Conservation (phyloP, 1,140 invertebrate genomes). For the Anagrus nilaparvatae region DNA sequence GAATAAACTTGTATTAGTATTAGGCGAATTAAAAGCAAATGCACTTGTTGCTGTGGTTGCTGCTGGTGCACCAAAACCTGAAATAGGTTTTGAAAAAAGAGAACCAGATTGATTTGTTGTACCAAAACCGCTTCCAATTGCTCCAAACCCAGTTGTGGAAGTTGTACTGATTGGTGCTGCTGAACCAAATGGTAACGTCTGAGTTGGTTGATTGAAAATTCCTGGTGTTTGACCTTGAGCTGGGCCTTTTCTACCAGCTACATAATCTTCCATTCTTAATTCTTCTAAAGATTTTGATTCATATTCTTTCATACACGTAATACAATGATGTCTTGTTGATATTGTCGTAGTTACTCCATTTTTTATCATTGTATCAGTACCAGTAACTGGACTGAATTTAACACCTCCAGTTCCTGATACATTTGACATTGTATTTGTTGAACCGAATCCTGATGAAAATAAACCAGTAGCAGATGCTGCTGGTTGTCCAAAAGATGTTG, state of each 20-base stretch:
- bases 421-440: conserved; percentile 34
- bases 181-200: conserved; percentile 42
- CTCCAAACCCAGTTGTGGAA: conserved; percentile 36
- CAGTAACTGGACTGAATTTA: conserved; percentile 80
- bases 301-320: conserved; percentile 97
- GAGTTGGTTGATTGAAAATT: conserved; percentile 45
- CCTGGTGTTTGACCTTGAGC: conserved; percentile 38
- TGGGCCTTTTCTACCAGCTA: conserved; percentile 73
- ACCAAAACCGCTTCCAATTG: conserved; percentile 45
- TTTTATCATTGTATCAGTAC: conserved; percentile 86
- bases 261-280: conserved; percentile 86
- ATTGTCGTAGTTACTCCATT: conserved; percentile 72
- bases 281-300: conserved; percentile 91
- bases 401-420: conserved; percentile 59
- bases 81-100: conserved; percentile 40
- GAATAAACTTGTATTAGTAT: conserved; percentile 39
- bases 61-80: conserved; percentile 46
- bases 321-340: conserved; percentile 87
- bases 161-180: conserved; percentile 34
- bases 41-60: conserved; percentile 46
- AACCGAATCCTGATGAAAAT: conserved; percentile 46
- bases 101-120: conserved; percentile 33
- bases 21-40: conserved; percentile 46
- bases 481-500: conserved; percentile 52
- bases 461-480: conserved; percentile 45